Base-by-base conservation (phyloP, 2,888 invertebrate genomes). In the Pterostichus madidus region DNA sequence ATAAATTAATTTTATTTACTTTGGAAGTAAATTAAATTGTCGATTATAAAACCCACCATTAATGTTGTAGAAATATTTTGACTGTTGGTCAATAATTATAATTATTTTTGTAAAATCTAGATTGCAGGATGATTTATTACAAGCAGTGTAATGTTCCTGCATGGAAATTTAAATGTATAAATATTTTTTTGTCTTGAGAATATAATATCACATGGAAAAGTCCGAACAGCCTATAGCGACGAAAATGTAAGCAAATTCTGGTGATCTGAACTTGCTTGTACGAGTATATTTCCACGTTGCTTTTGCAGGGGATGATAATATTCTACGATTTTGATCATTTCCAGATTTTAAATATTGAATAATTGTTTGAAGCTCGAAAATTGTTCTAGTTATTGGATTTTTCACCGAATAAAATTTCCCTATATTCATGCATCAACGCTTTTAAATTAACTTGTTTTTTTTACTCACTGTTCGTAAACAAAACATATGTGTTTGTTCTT, bases 251-350 rank as follows among this genome's bases (percentile, higher is more conserved):
- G 68, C 32, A 44, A 68, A 35, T 68, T 13, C 35, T 11, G 39
- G 10, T 6, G 64, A 44, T 2, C 24, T 68, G 68, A 32, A 39
- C 68, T 68, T 68, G 68, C 68, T 32, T 35, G n/a, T n/a, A n/a
- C n/a, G n/a, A n/a, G 68, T 11, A 8, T 68, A 68, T 44, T 15
- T 44, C 68, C 35, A 68, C 39, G 68, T 68, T 17, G 17, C n/a
- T n/a, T 13, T 64, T 32, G 1, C 39, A 61, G 15, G 17, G 61
- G 17, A 15, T 32, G 32, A 13, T 8, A 17, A 31, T 31, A 24
- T 35, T 10, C 46, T 46, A 6, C 32, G 7, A 39, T 39, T 35
- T 68, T 44, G 35, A 35, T 7, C 68, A 68, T 61, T 24, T 32
- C 31, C n/a, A n/a, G n/a, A 49, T 49, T 49, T 13, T 49, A 13